These are phyloP conservation scores for Eufriesea mexicana DNA, from an alignment of 1,140 invertebrate species.

Conservation along the genomic window DNA sequence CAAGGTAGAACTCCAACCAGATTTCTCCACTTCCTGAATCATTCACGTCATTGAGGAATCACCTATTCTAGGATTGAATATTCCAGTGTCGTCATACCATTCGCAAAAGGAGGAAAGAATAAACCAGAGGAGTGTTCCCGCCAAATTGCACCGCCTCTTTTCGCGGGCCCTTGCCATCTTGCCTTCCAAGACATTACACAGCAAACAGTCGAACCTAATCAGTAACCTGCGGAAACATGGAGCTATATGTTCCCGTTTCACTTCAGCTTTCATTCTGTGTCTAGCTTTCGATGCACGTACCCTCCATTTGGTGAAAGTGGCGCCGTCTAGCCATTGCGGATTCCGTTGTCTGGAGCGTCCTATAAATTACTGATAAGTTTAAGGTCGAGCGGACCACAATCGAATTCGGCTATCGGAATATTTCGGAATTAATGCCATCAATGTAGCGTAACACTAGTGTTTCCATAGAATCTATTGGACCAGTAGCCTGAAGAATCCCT, in stretches of 20 bases:
- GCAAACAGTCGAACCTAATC: neutral
- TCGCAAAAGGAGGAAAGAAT: too few relatives aligned
- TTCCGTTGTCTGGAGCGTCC: too few relatives aligned
- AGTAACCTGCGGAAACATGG: neutral
- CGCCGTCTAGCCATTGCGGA: neutral
- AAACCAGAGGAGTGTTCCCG: neutral
- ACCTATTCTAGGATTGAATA: too few relatives aligned
- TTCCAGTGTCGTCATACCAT: too few relatives aligned
- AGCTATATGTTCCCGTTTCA: neutral
- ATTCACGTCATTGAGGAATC: too few relatives aligned
- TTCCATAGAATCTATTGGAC: neutral
- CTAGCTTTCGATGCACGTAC: too few relatives aligned
- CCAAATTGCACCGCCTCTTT: too few relatives aligned
- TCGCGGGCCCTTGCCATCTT: too few relatives aligned
- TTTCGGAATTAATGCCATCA: too few relatives aligned
- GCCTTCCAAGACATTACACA: neutral
- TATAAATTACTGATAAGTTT: conserved; percentile 20
- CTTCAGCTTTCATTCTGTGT: neutral
- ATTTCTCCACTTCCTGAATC: too few relatives aligned
- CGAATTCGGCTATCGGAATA: conserved; percentile 23
- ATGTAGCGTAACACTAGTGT: conserved; percentile 10
- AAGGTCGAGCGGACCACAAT: neutral
- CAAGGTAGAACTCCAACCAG: too few relatives aligned
- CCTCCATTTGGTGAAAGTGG: neutral
- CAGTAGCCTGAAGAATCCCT: too few relatives aligned